These are phyloP conservation scores for Crax fasciolata DNA, from an alignment of 2,797 vertebrate genomes.

Conservation along the genomic window DNA sequence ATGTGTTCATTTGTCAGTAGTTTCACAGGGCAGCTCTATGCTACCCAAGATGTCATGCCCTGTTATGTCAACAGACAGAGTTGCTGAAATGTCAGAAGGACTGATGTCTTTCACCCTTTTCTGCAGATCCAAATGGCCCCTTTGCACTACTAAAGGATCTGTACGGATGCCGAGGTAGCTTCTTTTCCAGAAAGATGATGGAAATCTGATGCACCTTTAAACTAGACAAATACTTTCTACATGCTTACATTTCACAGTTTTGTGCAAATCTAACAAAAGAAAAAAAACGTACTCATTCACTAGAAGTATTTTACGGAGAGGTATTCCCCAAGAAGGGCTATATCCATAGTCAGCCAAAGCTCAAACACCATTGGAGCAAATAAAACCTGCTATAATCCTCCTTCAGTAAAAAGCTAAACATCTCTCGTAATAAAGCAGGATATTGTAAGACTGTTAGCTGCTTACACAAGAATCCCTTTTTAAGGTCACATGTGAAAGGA, in stretches of 20 bases:
- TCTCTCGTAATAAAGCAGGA: background rate
- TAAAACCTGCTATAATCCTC: background rate
- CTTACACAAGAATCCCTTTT: background rate
- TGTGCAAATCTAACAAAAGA: background rate
- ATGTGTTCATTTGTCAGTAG: background rate
- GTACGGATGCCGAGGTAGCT: background rate
- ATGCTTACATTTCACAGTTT: background rate
- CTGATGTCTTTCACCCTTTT: background rate
- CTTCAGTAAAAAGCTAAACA: background rate
- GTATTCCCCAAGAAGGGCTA: background rate
- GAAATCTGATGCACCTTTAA: background rate
- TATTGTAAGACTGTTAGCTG: background rate
- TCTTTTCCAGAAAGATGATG: background rate
- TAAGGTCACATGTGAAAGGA: constrained; percentile 8
- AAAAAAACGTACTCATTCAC: background rate
- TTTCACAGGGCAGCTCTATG: background rate
- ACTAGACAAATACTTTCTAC: background rate
- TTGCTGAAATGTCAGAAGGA: background rate
- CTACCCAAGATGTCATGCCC: background rate
- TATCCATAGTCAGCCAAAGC: background rate
- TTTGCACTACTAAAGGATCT: background rate
- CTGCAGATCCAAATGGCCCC: background rate
- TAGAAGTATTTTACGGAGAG: background rate
- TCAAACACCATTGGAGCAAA: background rate
- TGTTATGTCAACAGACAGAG: background rate